Base-by-base conservation (phyloP, 2,797 vertebrate species). In the Odontamblyopus lacepedii region DNA sequence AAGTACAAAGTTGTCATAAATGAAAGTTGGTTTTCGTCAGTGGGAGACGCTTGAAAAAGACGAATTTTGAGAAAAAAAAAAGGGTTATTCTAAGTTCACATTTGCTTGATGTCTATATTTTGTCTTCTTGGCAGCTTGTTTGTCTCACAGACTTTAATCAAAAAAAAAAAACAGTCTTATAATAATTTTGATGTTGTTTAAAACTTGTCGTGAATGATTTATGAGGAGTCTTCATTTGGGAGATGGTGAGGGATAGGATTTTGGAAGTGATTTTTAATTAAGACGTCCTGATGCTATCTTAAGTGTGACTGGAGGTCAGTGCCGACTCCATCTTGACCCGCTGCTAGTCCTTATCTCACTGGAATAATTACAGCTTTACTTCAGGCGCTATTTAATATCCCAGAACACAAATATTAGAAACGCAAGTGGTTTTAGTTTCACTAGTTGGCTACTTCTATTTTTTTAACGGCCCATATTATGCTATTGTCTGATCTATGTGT, bases 1-100 rank as follows among this genome's bases (percentile, higher is more conserved):
- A 91, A 86, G 84, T 85, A 74, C 84, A 83, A 75, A 86, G 83
- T 87, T 89, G 87, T 91, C 90, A 91, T 73, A 84, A 87, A 90
- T 91, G 79, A 90, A 91, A 91, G 87, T 73, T 71, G 51, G 44
- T 82, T 85, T 88, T 75, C 73, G 80, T 67, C 66, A 84, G 78
- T 71, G 67, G 77, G 71, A 86, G 87, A 87, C 74, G 3, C n/a
- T 44, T 64, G 5, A 19, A 44, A 35, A 44, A 23, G 8, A 48
- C 12, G 16, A 41, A 35, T 57, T 12, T 2, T 23, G 1, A 15
- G 26, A 41, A 63, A 63, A 64, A 64, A 64, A 64, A 64, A 23
- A 81, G 80, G 89, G 88, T 92, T 86, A 90, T 6, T n/a, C 67
- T 2, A 78, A 77, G 86, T 90, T 90, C 90, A 88, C 6, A 62